Evolutionary conservation across 2,113 vertebrate species (phyloP), one percentile per base, ranked within the genome.

Genomic region (Uria aalge): DNA sequence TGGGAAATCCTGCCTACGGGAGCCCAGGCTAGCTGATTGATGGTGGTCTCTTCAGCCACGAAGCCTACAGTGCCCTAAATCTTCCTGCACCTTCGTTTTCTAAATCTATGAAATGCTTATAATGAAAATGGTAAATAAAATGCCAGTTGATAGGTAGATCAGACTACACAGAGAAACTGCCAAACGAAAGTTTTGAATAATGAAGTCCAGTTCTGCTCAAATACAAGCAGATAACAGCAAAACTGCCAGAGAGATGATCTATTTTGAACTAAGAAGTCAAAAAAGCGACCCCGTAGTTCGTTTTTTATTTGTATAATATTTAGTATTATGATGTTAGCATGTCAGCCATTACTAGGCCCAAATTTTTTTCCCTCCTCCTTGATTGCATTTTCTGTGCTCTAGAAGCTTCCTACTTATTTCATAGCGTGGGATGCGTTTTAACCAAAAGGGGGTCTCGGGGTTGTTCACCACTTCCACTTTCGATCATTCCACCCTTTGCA

Each of bases 41-140:
- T 78, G 62, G n/a, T 72, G 30, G 27, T 48, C 40, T 78, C 48
- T 84, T 71, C 60, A 57, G 56, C 60, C 47, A 1, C 38, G 50
- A 71, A 87, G 56, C 52, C 67, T 88, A 32, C 22, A 79, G 23
- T 30, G 32, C 48, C 84, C 57, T 93, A 72, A 60, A 91, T 93
- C 73, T 94, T 81, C 43, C 52, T 34, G 15, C 40, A 43, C 30
- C 66, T 94, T 78, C 32, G 50, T 92, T 71, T 92, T 45, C 45
- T 67, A 36, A 60, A 52, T 64, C 64, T 41, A 8, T 48, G 32
- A 75, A 89, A 78, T 50, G 36, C 32, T 90, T 75, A 10, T 43
- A 71, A 86, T 72, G 68, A 78, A 81, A 95, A 91, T 13, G 24
- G 53, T 84, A 81, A 81, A 68, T 60, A 17, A 88, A 93, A 78